Evolutionary conservation across 2,888 invertebrate genomes (phyloP), one percentile per base, ranked within the genome.

Genomic region (Polyommatus iphigenia): DNA sequence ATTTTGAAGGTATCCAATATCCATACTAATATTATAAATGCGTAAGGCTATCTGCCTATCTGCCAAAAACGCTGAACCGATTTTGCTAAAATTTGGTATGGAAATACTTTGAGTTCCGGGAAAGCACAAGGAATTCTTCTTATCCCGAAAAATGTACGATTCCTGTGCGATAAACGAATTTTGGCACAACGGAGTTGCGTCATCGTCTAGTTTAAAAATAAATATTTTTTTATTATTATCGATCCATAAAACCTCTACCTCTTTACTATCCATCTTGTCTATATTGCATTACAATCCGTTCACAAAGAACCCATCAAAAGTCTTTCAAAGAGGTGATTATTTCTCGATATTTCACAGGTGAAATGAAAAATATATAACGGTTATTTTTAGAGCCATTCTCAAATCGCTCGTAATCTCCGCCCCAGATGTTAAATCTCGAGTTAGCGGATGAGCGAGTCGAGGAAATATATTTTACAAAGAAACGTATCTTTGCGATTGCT

Each of bases 401-500:
- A 18, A 75, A 75, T 75, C 75, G 29, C 29, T 32, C 67, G 29
- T 32, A 24, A 62, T 73, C 73, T 71, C 41, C 72, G 50, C 18
- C 75, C 75, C 75, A 75, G 75, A 75, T 75, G 75, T 50, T 24
- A 50, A 75, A 75, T 75, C 75, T 32, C 15, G 50, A 54, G 50
- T 24, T 50, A 24, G 20, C 29, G 18, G 75, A 46, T 50, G 75
- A 75, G 50, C 29, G 75, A 54, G 29, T 29, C 29, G 73, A 8
- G n/a, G 71, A 72, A 41, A 41, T 72, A 72, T 72, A 0, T 72
- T 72, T 72, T 29, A 75, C 75, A 75, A 75, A 75, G 75, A 75
- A 50, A 24, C 75, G 75, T 67, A 73, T 50, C 6, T 73, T 50
- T 24, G 50, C 29, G 32, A 75, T 75, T 75, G 75, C 50, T 75